Conservation (phyloP, 2,797 vertebrate genomes). For the Gambusia yucatana region DNA sequence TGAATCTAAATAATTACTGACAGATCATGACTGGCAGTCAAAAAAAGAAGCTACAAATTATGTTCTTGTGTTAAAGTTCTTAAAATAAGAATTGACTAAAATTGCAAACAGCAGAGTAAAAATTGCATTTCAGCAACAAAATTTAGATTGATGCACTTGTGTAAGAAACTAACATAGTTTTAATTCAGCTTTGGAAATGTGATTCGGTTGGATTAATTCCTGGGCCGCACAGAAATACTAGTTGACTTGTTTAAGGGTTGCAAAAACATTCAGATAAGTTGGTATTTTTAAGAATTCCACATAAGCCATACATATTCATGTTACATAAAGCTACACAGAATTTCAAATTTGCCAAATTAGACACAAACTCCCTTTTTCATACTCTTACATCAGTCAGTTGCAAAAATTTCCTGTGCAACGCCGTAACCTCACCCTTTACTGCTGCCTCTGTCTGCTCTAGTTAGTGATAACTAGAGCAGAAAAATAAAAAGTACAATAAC, state of each 20-base stretch:
- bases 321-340: not conserved
- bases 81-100: not conserved
- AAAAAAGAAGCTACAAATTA: not conserved
- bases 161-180: not conserved
- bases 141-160: not conserved
- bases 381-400: conserved; percentile 21
- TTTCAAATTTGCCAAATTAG: not conserved
- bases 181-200: not conserved
- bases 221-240: not conserved
- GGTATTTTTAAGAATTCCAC: not conserved
- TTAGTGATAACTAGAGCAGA: conserved; percentile 16
- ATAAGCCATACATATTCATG: not conserved
- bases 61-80: not conserved
- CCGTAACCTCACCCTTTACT: conserved; percentile 16
- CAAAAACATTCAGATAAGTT: not conserved
- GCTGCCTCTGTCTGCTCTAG: not conserved
- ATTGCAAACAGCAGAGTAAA: not conserved
- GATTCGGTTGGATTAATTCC: not conserved
- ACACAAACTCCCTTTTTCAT: conserved; percentile 1
- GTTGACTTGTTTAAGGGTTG: not conserved
- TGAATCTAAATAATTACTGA: not conserved
- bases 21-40: too few relatives aligned
- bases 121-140: not conserved
- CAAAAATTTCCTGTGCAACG: conserved; percentile 30
- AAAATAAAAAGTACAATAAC: conserved; percentile 30